These are phyloP conservation scores for Theocolax elegans DNA, from an alignment of 1,140 invertebrate species.

Conservation along the genomic window DNA sequence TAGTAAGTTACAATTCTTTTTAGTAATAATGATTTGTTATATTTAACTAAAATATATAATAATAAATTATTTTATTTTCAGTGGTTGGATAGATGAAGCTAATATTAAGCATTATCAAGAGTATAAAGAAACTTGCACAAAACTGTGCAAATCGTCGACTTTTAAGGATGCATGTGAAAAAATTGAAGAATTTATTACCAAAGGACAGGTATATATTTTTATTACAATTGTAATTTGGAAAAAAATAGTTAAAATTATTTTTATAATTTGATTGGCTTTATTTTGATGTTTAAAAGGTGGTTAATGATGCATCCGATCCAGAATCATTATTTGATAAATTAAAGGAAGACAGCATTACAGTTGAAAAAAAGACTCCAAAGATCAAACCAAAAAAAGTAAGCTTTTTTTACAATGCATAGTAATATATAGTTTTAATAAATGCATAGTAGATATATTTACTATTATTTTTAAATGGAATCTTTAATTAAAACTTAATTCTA, in stretches of 20 bases:
- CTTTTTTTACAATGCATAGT: not conserved
- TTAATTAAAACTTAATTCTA: not conserved
- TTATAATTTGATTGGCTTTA: conserved; percentile 1
- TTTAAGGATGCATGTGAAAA: conserved; percentile 89
- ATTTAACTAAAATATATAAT: conserved; percentile 24
- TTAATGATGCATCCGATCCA: conserved; percentile 68
- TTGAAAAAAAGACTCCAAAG: conserved; percentile 68
- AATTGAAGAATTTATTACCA: conserved; percentile 86
- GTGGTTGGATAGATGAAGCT: conserved; percentile 90
- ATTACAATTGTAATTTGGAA: conserved; percentile 1
- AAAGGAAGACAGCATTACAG: conserved; percentile 66
- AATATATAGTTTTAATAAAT: too few relatives aligned
- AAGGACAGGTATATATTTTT: conserved; percentile 74
- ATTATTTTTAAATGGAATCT: not conserved
- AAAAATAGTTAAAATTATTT: not conserved
- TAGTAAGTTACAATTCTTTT: conserved; percentile 77
- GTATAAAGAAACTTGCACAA: conserved; percentile 83
- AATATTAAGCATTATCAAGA: conserved; percentile 87
- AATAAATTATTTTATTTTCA: conserved; percentile 64
- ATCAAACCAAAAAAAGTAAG: conserved; percentile 67
- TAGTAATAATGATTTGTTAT: conserved; percentile 10
- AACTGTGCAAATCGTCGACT: conserved; percentile 79
- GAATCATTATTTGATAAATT: conserved; percentile 80
- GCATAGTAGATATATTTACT: too few relatives aligned
- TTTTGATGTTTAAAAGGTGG: conserved; percentile 52